Conservation (phyloP, 2,797 vertebrate genomes). For the Halcyon leucocephala region DNA sequence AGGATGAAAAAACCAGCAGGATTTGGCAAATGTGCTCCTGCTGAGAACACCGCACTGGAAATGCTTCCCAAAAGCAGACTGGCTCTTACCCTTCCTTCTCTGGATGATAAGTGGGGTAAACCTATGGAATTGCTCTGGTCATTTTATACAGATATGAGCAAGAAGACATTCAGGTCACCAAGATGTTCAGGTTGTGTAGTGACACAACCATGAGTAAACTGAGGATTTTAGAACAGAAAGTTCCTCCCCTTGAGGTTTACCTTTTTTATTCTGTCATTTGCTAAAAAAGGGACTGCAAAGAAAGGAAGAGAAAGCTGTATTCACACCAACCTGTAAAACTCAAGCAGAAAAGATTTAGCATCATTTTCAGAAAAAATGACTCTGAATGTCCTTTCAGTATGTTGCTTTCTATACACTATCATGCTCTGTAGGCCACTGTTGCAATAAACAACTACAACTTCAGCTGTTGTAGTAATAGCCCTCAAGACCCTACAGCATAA, state of each 20-base stretch:
- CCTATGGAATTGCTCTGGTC: background rate
- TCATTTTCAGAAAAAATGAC: background rate
- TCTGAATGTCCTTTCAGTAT: background rate
- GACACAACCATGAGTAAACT: background rate
- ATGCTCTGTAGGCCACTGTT: background rate
- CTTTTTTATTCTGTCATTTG: background rate
- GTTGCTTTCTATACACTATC: background rate
- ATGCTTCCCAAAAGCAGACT: background rate
- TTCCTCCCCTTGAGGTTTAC: background rate
- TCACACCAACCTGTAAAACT: background rate
- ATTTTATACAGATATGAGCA: background rate
- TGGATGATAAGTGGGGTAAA: background rate
- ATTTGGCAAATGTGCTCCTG: background rate
- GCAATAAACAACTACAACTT: background rate
- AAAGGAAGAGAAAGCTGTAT: background rate
- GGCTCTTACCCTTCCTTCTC: background rate
- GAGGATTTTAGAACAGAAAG: background rate
- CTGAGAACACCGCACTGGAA: background rate
- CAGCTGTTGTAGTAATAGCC: background rate
- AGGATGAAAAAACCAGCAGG: background rate
- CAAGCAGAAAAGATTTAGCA: background rate
- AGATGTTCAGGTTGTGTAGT: too few relatives aligned
- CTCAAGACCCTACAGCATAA: background rate
- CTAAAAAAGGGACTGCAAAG: background rate
- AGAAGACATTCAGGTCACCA: background rate